Conservation (phyloP, 2,888 invertebrate species). For the Crepidodera aurea region DNA sequence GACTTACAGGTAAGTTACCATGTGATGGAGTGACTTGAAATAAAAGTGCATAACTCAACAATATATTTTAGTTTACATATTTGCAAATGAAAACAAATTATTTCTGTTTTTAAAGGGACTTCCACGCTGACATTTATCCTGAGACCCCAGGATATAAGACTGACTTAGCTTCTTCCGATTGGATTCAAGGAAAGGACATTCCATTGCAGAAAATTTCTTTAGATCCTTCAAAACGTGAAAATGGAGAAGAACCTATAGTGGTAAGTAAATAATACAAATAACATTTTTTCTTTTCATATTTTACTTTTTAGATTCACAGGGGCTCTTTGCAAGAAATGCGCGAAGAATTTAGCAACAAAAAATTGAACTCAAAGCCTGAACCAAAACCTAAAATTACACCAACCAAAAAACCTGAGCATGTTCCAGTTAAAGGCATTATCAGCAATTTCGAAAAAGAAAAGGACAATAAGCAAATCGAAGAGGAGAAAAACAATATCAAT, state of each 20-base stretch:
- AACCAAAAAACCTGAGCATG: slow-evolving; percentile 63
- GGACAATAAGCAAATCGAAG: slow-evolving; percentile 43
- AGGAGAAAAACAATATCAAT: slow-evolving; percentile 32
- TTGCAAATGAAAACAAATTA: no score
- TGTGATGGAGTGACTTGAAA: no score
- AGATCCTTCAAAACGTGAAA: slow-evolving; percentile 77
- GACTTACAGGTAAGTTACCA: slow-evolving; percentile 58
- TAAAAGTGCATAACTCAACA: no score
- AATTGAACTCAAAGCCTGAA: slow-evolving; percentile 37
- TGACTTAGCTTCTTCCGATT: slow-evolving; percentile 80
- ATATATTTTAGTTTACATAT: no score
- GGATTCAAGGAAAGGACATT: slow-evolving; percentile 80
- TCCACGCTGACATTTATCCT: slow-evolving; percentile 93
- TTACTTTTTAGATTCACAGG: slow-evolving; percentile 65
- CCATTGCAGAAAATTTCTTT: slow-evolving; percentile 84
- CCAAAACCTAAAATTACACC: slow-evolving; percentile 61
- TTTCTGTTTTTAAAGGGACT: slow-evolving; percentile 82
- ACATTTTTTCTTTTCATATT: neutral
- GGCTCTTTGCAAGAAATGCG: slow-evolving; percentile 65
- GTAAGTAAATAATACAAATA: slow-evolving; percentile 60
- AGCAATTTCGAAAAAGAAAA: slow-evolving; percentile 72
- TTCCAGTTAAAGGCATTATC: slow-evolving; percentile 66
- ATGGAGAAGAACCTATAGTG: slow-evolving; percentile 69
- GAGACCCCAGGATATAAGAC: slow-evolving; percentile 86
- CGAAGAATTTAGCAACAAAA: slow-evolving; percentile 61